A percentile compares a stretch with the other conserved stretches of the same genome.
Conservation (phyloP, 2,888 invertebrate genomes). For the Rhingia campestris region DNA sequence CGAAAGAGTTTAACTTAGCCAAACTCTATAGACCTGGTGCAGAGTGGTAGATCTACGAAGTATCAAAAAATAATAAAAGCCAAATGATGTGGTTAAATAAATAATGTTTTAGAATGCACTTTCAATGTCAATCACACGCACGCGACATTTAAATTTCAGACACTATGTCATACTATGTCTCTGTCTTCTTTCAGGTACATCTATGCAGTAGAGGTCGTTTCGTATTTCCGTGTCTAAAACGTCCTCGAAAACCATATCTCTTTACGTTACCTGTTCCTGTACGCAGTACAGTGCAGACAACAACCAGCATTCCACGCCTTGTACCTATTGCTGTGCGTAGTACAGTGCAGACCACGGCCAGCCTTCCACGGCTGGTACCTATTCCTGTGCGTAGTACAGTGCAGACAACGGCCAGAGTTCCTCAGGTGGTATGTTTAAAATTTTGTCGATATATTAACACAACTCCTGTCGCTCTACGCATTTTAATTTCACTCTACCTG, state of each 20-base stretch:
- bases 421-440: constrained; percentile 61
- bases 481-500: not conserved
- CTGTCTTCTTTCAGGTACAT: constrained; percentile 57
- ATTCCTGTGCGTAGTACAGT: constrained; percentile 44
- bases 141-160: not conserved
- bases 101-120: not conserved
- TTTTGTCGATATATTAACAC: constrained; percentile 20
- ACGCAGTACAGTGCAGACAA: constrained; percentile 42
- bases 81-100: no score
- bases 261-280: constrained; percentile 60
- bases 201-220: constrained; percentile 68
- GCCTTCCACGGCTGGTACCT: constrained; percentile 44
- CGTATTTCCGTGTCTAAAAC: constrained; percentile 62
- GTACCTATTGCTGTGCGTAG: constrained; percentile 12
- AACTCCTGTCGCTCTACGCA: constrained; percentile 31
- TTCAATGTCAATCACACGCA: not conserved
- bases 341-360: constrained; percentile 46
- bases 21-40: no score
- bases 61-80: no score
- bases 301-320: constrained; percentile 32
- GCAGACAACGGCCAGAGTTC: constrained; percentile 48
- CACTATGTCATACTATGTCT: constrained; percentile 27
- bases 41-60: no score
- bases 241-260: constrained; percentile 63
- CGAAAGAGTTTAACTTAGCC: no score